These are phyloP conservation scores for Heterohyrax brucei DNA, from an alignment of 2,797 vertebrate genomes.

Conservation along the genomic window DNA sequence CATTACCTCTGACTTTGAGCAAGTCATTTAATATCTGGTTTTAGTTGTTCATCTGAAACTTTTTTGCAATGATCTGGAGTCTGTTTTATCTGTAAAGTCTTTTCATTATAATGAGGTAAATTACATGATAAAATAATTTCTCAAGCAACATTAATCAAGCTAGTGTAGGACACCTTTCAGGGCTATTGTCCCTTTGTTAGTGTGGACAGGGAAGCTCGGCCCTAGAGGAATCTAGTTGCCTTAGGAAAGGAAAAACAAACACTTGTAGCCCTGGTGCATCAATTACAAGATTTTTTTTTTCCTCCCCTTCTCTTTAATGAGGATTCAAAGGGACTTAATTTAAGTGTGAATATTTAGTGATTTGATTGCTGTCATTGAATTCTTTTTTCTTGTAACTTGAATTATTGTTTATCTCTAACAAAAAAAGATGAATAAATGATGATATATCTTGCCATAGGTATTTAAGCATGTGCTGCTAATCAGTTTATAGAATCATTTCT, in stretches of 20 bases:
- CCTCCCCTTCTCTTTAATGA: not conserved
- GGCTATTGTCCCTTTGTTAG: not conserved
- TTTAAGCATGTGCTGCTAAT: slow-evolving; percentile 38
- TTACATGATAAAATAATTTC: slow-evolving; percentile 36
- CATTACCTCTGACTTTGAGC: slow-evolving; percentile 26
- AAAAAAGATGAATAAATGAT: slow-evolving; percentile 43
- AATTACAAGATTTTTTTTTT: not conserved
- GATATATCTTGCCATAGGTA: slow-evolving; percentile 8
- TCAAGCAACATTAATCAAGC: not conserved
- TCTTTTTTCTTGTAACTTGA: slow-evolving; percentile 29
- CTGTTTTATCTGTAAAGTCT: slow-evolving; percentile 32
- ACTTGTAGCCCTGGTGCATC: not conserved
- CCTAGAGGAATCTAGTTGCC: not conserved
- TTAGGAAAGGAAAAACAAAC: not conserved
- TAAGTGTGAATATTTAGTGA: slow-evolving; percentile 23
- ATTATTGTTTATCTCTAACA: slow-evolving; percentile 38
- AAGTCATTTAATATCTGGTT: slow-evolving; percentile 43
- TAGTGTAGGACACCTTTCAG: not conserved
- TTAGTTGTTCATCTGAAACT: slow-evolving; percentile 46
- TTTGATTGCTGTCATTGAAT: slow-evolving; percentile 17
- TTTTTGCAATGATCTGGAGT: slow-evolving; percentile 45
- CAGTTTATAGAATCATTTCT: slow-evolving; percentile 39
- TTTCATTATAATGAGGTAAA: slow-evolving; percentile 65
- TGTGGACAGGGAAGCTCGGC: not conserved
- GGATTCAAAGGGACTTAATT: slow-evolving; percentile 32